Evolutionary conservation across 2,113 vertebrate species (phyloP).

Genomic region (Peromyscus leucopus): DNA sequence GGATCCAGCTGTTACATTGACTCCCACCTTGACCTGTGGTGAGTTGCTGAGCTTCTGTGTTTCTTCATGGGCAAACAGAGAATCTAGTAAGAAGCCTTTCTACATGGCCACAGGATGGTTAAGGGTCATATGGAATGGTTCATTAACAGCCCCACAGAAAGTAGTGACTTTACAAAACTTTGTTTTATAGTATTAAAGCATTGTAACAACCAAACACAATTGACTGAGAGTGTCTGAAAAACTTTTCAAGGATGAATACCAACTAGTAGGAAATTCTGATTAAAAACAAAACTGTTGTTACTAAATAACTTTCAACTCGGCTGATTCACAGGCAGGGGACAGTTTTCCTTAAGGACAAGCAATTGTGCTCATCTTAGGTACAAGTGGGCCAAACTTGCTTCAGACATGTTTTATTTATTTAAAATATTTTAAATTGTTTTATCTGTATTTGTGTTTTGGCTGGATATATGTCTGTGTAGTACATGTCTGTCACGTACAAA

Average conservation of each 20-base stretch:
- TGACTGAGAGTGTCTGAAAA: neutral
- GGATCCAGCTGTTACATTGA: neutral
- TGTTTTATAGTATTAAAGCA: neutral
- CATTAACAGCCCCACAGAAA: neutral
- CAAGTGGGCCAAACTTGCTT: neutral
- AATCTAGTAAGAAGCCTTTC: neutral
- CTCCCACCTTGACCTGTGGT: neutral
- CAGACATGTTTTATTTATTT: neutral
- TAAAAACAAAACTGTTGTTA: neutral
- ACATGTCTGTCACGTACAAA: neutral
- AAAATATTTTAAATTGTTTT: neutral
- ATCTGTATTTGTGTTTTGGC: neutral
- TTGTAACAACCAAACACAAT: neutral
- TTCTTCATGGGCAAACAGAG: neutral
- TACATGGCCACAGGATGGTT: neutral
- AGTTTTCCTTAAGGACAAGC: neutral
- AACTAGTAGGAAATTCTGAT: neutral
- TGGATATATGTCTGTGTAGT: neutral
- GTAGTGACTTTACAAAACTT: neutral
- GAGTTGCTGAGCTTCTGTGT: too few relatives aligned
- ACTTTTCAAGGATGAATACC: conserved; percentile 9
- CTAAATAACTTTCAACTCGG: neutral
- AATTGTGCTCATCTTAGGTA: neutral
- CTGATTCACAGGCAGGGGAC: neutral
- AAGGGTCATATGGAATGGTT: neutral